Base-by-base conservation (phyloP, 30 jellyfish, hydroid and myxozoan species). In the Hydractinia echinata region DNA sequence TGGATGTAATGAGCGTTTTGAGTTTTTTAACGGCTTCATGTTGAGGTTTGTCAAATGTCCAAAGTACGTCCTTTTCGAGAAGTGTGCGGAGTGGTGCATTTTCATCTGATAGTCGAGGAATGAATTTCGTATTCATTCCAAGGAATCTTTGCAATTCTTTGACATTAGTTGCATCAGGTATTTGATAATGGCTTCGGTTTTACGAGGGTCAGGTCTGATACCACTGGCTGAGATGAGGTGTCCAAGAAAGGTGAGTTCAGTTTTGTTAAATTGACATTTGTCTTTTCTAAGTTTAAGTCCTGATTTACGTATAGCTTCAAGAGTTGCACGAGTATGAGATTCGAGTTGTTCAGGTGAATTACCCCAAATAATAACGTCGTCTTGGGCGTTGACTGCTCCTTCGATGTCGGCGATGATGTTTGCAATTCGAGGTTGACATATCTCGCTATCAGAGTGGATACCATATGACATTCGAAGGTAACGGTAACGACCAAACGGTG, bases 391-490 rank as follows among this genome's bases (percentile, higher is more conserved):
- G 7, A 14, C 95, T 10, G 48, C 89, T 7, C 88, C 89, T 8
- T 61, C 82, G 10, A 87, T 11, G 54, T 79, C 85, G 6, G 9
- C 84, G 61, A 87, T 51, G 54, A 82, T 71, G 39, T 83, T 58
- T 30, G 89, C 80, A 53, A 83, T 62, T 6, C 48, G 19, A 9
- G 70, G 54, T 62, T 87, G 95, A 73, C 71, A 87, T 6, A 87
- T 62, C 55, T 87, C 95, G 53, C 90, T 81, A 7, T 95, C 95
- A 11, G 89, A 81, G 69, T 77, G 85, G 50, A 84, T 79, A 11
- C 95, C 96, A 48, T 86, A 89, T 0, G 93, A 92, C 21, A 89
- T 15, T n/a, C 96, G 86, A 52, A 64, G 77, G 66, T 74, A 89
- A 56, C 86, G 83, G 73, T 72, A 84, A 11, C 96, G 81, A 21